phyloP scores from a whole-genome alignment of 1,140 invertebrate genomes.

The Cataglyphis hispanica region DNA sequence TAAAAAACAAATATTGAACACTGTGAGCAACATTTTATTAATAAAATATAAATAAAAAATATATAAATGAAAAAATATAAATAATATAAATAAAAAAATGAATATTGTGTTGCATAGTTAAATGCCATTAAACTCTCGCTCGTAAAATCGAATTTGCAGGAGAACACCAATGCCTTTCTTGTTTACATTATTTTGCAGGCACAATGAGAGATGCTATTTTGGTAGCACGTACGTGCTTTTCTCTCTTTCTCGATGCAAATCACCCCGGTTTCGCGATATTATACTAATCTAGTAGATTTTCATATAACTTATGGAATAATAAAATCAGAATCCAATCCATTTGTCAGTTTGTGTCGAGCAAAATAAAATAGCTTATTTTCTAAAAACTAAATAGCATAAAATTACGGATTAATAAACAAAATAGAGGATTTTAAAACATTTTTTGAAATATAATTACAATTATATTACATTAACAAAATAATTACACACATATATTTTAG shows the following conservation, averaged over 20 bases:
- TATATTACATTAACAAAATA: not conserved
- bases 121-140: constrained; percentile 27
- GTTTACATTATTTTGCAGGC: constrained; percentile 55
- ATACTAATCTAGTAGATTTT: not conserved
- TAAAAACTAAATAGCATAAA: not conserved
- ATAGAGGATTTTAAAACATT: not conserved
- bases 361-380: not conserved
- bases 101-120: not conserved
- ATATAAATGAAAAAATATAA: no score
- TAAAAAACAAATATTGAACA: not conserved
- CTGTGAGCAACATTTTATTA: no score
- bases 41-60: no score
- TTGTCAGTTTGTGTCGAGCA: not conserved
- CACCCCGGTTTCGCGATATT: not conserved
- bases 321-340: not conserved
- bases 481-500: not conserved
- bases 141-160: constrained; percentile 16
- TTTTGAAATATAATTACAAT: not conserved
- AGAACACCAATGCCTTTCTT: constrained; percentile 42
- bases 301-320: constrained; percentile 34
- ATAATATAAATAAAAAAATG: not conserved
- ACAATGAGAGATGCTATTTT: constrained; percentile 56
- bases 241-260: not conserved
- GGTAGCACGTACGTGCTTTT: constrained; percentile 16
- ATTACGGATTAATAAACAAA: not conserved